These are phyloP conservation scores for Orussus abietinus DNA, from an alignment of 1,140 invertebrate genomes.

Conservation along the genomic window DNA sequence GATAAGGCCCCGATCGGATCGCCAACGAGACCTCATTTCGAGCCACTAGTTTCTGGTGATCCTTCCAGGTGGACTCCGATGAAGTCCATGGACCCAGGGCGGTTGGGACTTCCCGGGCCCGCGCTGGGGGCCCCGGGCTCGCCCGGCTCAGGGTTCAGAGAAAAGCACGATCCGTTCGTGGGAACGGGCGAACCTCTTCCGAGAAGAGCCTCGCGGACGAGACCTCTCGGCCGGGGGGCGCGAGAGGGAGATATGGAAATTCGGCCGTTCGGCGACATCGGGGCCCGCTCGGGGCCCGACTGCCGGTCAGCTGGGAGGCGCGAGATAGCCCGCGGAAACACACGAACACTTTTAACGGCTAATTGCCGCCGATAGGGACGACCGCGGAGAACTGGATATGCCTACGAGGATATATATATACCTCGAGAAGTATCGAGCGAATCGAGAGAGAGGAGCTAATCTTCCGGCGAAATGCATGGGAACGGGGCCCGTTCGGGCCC, in stretches of 20 bases:
- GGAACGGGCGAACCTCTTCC: conserved; percentile 39
- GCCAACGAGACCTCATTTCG: too few species aligned
- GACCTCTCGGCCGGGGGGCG: neutral
- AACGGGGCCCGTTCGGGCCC: too few species aligned
- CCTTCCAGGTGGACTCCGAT: too few species aligned
- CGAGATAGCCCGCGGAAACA: conserved; percentile 36
- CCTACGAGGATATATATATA: neutral
- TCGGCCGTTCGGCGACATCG: conserved; percentile 25
- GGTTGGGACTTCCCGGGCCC: too few species aligned
- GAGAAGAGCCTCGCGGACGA: conserved; percentile 28
- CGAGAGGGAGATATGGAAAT: conserved; percentile 33
- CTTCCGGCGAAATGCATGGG: conserved; percentile 38
- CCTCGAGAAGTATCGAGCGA: neutral
- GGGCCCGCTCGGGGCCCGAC: conserved; percentile 13
- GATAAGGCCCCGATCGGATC: too few species aligned
- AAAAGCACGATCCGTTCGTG: conserved; percentile 40
- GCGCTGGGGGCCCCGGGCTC: conserved; percentile 10
- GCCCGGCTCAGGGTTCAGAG: conserved; percentile 31
- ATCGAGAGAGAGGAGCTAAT: conserved; percentile 15
- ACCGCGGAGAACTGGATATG: conserved; percentile 5
- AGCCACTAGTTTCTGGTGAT: too few species aligned
- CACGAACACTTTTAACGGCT: conserved; percentile 47
- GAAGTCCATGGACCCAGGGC: too few species aligned
- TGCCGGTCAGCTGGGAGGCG: too few species aligned
- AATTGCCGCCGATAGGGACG: conserved; percentile 41